Conservation (phyloP, 2,888 invertebrate species). For the Encarsia formosa region DNA sequence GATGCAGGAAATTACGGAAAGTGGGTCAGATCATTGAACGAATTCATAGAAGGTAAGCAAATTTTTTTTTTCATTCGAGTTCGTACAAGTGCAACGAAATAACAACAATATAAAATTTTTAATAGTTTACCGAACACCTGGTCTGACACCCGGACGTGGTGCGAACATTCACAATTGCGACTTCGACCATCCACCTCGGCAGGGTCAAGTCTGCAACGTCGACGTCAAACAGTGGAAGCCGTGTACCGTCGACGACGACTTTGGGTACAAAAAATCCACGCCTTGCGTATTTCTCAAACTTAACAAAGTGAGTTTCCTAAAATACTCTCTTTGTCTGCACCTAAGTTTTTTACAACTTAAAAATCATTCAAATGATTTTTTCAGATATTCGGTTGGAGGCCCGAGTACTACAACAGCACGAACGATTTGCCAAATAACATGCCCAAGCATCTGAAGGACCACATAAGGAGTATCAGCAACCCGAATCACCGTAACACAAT, state of each 20-base stretch:
- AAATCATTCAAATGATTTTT: background rate
- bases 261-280: slow-evolving; percentile 84
- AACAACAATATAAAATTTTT: background rate
- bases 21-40: slow-evolving; percentile 73
- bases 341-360: background rate
- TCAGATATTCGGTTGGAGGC: slow-evolving; percentile 83
- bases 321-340: background rate
- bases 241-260: slow-evolving; percentile 80
- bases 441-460: slow-evolving; percentile 68
- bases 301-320: slow-evolving; percentile 66
- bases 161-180: slow-evolving; percentile 74
- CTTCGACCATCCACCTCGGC: slow-evolving; percentile 66
- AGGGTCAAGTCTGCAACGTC: slow-evolving; percentile 81
- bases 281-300: slow-evolving; percentile 94
- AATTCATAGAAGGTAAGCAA: slow-evolving; percentile 72
- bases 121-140: slow-evolving; percentile 70
- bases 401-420: slow-evolving; percentile 74
- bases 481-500: slow-evolving; percentile 64
- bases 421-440: slow-evolving; percentile 67
- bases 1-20: slow-evolving; percentile 70
- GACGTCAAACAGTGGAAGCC: slow-evolving; percentile 76
- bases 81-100: no score
- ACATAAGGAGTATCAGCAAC: slow-evolving; percentile 59
- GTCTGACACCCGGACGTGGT: slow-evolving; percentile 67
- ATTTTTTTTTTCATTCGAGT: no score